Evolutionary conservation across 2,113 vertebrate species (phyloP).

Genomic region (Calyptomena viridis): DNA sequence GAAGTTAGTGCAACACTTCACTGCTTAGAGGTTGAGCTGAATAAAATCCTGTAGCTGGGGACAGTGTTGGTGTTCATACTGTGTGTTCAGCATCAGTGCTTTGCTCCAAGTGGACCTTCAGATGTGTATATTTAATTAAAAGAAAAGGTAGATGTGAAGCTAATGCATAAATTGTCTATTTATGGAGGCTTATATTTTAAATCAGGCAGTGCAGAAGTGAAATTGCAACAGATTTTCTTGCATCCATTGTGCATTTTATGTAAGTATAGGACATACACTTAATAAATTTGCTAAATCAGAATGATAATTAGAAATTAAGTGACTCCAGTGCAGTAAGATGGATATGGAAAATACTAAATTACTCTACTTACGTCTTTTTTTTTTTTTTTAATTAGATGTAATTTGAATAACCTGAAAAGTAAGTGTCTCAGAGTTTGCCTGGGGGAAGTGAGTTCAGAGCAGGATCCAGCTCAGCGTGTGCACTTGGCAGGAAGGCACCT

Average conservation of each 20-base stretch:
- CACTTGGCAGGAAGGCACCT: not conserved
- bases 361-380: not conserved
- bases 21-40: not conserved
- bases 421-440: not conserved
- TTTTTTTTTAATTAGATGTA: not conserved
- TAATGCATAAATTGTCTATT: not conserved
- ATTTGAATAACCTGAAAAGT: constrained; percentile 31
- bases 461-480: not conserved
- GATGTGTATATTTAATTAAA: not conserved
- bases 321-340: not conserved
- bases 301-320: not conserved
- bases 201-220: not conserved
- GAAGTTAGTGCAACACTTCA: not conserved
- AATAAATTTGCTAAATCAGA: not conserved
- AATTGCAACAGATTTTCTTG: not conserved
- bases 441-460: not conserved
- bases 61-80: not conserved
- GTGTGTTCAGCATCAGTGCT: not conserved
- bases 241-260: not conserved
- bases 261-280: not conserved
- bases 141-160: not conserved
- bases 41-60: not conserved
- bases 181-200: not conserved
- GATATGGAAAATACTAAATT: not conserved
- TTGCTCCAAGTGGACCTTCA: not conserved